Percentiles rank a stretch among this genome's conserved stretches.
phyloP scores from a whole-genome alignment of 2,888 invertebrate species.

The Neoascia interrupta region DNA sequence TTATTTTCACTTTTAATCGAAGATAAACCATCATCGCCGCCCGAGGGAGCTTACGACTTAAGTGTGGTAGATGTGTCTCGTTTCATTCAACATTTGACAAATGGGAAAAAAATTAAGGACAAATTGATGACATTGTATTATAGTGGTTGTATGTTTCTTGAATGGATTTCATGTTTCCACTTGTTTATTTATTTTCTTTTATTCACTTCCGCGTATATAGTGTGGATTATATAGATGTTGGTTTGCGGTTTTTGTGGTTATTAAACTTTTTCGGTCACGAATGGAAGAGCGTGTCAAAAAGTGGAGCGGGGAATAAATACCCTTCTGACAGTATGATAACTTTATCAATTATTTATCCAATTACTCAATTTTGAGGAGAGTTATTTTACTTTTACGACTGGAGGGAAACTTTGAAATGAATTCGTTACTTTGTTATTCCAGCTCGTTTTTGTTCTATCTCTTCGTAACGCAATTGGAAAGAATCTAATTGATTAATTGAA shows the following conservation, averaged over 20 bases:
- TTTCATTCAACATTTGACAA: constrained; percentile 14
- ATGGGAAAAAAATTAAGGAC: constrained; percentile 18
- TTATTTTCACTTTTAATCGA: constrained; percentile 1
- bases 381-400: neutral
- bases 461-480: constrained; percentile 30
- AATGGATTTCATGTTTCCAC: constrained; percentile 33
- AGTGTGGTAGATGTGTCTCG: constrained; percentile 15
- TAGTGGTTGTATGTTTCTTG: constrained; percentile 9
- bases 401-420: constrained; percentile 1
- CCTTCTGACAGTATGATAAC: neutral
- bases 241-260: neutral
- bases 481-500: constrained; percentile 62
- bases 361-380: constrained; percentile 6
- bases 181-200: constrained; percentile 15
- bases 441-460: neutral
- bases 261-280: neutral
- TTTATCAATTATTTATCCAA: constrained; percentile 32
- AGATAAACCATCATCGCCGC: neutral
- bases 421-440: constrained; percentile 7
- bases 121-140: constrained; percentile 34
- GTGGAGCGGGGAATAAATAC: neutral
- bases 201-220: neutral
- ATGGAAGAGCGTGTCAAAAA: no score
- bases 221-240: neutral
- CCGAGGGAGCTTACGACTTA: constrained; percentile 1